Evolutionary conservation across 2,797 vertebrate species (phyloP), one percentile per base, ranked within the genome.

Genomic region (Nannoperca australis): DNA sequence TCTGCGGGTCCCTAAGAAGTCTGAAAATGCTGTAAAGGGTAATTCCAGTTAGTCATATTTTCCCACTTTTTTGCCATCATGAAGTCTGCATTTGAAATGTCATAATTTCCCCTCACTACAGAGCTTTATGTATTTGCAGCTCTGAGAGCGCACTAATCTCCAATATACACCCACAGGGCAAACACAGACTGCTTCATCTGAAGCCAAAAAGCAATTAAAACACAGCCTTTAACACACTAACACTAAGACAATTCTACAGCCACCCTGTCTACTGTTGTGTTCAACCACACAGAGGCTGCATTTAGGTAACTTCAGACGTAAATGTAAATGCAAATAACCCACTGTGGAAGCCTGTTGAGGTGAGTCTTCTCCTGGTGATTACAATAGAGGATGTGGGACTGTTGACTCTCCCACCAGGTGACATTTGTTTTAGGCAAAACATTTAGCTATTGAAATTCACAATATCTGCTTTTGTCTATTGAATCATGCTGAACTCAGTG

Each of bases 141-240:
- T 72, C 78, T 20, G 62, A 47, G 50, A 54, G 56, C 69, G 63
- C 60, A 7, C 79, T 88, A 86, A 85, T 88, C 85, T 88, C 72
- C 40, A 44, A 42, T n/a, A 76, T 56, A 76, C 77, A 87, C 85
- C 83, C 83, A 83, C 79, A 82, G 79, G 81, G 79, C 76, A 76
- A 81, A 84, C 79, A 61, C 78, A 34, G 68, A 38, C 69, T 66
- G 62, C 79, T 60, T 36, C 77, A 71, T 68, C 54, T 75, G 66
- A 76, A 80, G 63, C 69, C 66, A 76, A 56, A 83, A 81, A 81
- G 79, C 82, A 86, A 86, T 88, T 88, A 86, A 85, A 85, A 70
- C 62, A 54, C 47, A 65, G 36, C 14, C 55, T 71, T 70, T 61
- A 67, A 67, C 55, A 66, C 60, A 54, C 22, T 47, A 65, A 79